Evolutionary conservation across 1,140 invertebrate species (phyloP), one percentile per base, ranked within the genome.

Genomic region (Teleogryllus occipitalis): DNA sequence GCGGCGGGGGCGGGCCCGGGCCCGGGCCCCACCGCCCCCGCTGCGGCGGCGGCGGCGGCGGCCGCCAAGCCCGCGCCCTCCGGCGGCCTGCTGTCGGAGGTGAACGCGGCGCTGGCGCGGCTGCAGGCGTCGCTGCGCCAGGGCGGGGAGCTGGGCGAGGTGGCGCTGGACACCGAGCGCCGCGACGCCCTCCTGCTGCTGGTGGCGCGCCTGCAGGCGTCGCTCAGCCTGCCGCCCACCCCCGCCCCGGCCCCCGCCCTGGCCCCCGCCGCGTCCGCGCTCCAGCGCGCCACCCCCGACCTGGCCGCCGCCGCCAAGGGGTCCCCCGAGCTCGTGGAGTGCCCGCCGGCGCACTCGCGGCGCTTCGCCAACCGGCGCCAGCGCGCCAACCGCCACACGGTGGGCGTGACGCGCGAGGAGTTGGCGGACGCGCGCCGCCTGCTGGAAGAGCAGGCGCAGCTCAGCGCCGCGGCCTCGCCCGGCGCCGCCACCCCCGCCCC

Each of bases 331-430:
- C 75, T 80, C 7, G 65, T 49, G 8, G 8, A 78, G 74, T 76
- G 79, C 2, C 81, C 82, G 15, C 79, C 82, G 21, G 79, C 81
- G 39, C 77, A 74, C 8, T 79, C 81, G 54, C 54, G 54, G 3
- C 76, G 84, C 87, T 10, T 87, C 87, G 77, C 85, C 84, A 6
- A 86, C 85, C 79, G 1, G 5, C 54, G 54, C 54, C 18, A 3
- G 54, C 82, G 87, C 4, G 86, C 88, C 39, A 87, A 84, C 79
- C 87, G 94, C 7, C 93, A 95, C 83, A 96, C 94, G 0, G 93
- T 96, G 7, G 94, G 93, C 21, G 94, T 95, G 3, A 94, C 92
- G 7, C 87, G 89, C 3, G 93, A 95, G 83, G 94, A 96, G 82
- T 85, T 96, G 46, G 93, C 91, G 1, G 89, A 91, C 81, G 94